Base-by-base conservation (phyloP, 2,888 invertebrate species). In the Vandiemenella viatica region DNA sequence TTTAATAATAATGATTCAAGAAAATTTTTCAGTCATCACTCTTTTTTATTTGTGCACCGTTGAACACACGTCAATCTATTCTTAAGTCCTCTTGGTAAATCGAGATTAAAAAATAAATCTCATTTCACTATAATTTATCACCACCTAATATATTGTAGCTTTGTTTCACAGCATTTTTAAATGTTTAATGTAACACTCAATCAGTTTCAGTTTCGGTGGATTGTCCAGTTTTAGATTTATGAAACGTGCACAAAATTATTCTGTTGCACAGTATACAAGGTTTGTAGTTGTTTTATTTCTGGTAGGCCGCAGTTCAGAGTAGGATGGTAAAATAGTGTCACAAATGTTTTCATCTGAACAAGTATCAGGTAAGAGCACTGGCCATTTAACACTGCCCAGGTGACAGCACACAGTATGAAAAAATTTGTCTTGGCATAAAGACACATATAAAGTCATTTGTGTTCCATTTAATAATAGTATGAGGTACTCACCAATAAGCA, bases 301-400 rank as follows among this genome's bases (percentile, higher is more conserved):
- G 42, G 19, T 42, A 42, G 42, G 42, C 42, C 42, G 42, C 42
- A 20, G 10, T n/a, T 42, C 21, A 19, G 18, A 16, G 18, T 20
- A 42, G 42, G 42, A 42, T 42, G 42, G 42, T 42, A 42, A n/a
- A 7, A 20, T 42, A 19, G 18, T 21, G 42, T 42, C 42, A 21
- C 21, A n/a, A 42, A 21, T 42, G 18, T 6, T 17, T 16, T n/a
- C 38, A 13, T 32, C 32, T 32, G 32, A 32, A 32, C 32, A 32
- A 10, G 32, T 32, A 2, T 13, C 32, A 32, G 32, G 10, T 32
- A 13, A 32, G n/a, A 32, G 10, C 32, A 13, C 2, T 32, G 32
- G n/a, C 26, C 6, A 10, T 23, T 23, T 8, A 6, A 8, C 6
- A 23, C 32, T 32, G 32, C 32, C 10, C 32, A 32, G n/a, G n/a